These are phyloP conservation scores for Chydorus sphaericus DNA, from an alignment of 2,888 invertebrate species.

Conservation along the genomic window DNA sequence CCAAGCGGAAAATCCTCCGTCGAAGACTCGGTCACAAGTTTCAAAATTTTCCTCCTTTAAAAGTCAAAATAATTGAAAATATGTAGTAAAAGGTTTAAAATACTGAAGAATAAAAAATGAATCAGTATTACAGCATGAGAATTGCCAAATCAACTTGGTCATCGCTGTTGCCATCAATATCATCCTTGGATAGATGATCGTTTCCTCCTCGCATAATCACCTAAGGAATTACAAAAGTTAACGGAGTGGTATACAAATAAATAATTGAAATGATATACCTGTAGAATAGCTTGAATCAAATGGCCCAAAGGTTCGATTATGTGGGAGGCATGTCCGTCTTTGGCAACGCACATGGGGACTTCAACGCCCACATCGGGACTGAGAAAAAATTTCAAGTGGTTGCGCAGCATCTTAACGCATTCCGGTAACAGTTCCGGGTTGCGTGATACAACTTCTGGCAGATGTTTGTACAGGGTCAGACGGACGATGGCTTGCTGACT, in stretches of 20 bases:
- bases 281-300: constrained; percentile 3
- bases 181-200: not conserved
- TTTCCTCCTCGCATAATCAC: not conserved
- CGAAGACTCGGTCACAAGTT: not conserved
- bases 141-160: not conserved
- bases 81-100: too few species aligned
- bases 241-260: too few species aligned
- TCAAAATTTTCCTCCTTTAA: not conserved
- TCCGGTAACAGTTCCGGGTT: constrained; percentile 7
- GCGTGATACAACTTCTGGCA: constrained; percentile 5
- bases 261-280: not conserved
- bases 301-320: constrained; percentile 1
- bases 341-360: not conserved
- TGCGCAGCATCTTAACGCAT: not conserved
- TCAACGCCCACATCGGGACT: not conserved
- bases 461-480: not conserved
- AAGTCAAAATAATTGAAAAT: too few species aligned
- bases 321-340: not conserved
- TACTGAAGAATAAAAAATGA: too few species aligned
- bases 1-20: not conserved
- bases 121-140: too few species aligned
- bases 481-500: not conserved
- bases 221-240: not conserved
- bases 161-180: not conserved
- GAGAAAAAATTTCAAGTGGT: constrained; percentile 1